Evolutionary conservation across 2,113 vertebrate genomes (phyloP).

Genomic region (Crotalus horridus): DNA sequence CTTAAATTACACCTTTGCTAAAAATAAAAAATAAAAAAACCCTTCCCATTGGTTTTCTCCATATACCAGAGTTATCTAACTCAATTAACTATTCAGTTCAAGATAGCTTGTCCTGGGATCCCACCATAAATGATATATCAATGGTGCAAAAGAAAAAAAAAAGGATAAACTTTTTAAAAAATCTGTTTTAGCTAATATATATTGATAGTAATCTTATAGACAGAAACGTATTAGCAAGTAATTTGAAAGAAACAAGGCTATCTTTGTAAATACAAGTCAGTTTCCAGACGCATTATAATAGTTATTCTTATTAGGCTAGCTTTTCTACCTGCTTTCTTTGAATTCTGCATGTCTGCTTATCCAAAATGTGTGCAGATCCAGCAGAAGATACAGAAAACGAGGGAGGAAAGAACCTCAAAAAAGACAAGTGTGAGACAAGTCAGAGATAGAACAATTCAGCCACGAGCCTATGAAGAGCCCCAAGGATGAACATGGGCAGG

Average conservation of each 20-base stretch:
- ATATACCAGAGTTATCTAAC: not conserved
- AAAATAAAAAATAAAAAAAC: accelerated
- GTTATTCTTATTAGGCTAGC: not conserved
- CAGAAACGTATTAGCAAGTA: not conserved
- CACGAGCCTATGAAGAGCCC: not conserved
- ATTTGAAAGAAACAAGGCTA: not conserved
- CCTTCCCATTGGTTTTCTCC: not conserved
- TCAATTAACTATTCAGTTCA: not conserved
- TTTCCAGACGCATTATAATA: not conserved
- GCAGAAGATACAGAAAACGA: not conserved
- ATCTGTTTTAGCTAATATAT: not conserved
- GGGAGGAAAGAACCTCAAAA: not conserved
- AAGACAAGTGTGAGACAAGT: not conserved
- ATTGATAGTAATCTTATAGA: not conserved
- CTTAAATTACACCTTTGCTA: not conserved
- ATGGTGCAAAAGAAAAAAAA: not conserved
- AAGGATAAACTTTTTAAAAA: not conserved
- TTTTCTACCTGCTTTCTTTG: not conserved
- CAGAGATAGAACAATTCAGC: accelerated
- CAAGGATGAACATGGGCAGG: not conserved
- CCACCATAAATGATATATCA: not conserved
- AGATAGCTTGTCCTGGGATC: not conserved
- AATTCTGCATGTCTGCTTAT: not conserved
- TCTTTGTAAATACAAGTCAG: not conserved
- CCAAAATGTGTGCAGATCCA: not conserved